Evolutionary conservation across 2,888 invertebrate genomes (phyloP), one percentile per base, ranked within the genome.

Genomic region (Meganola albula): DNA sequence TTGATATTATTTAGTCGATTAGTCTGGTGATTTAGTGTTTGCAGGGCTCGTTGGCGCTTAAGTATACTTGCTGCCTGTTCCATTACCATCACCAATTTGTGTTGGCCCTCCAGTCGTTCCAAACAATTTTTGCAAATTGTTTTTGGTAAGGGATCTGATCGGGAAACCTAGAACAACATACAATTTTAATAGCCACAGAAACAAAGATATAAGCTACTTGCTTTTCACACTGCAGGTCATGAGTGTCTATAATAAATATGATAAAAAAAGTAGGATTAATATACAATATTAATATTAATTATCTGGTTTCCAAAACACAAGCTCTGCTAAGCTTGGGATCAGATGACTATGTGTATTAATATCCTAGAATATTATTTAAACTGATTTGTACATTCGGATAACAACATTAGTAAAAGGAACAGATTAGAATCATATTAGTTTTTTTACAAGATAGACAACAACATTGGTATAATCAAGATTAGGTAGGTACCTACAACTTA

Each of bases 81-180:
- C 56, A 87, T 84, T 23, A 79, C 74, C 72, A 77, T 64, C 38
- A 85, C 82, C 40, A 86, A 54, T 43, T 67, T 76, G 49, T 90
- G 90, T 50, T 89, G 89, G 46, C 74, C 76, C 58, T 90, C 89
- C 48, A 90, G 78, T 40, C 89, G 83, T 37, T 87, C 85, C 52
- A 90, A 70, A 58, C 90, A 90, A 27, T 79, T 82, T 58, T 86
- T 86, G 61, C 90, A 90, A 32, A 90, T 89, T 14, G 92, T 92
- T 82, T 92, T 92, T 24, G 92, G 92, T 40, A 92, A 70, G 30
- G 91, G 89, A 71, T 90, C 90, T 48, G 88, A 87, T 34, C 88
- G 86, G 28, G 88, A 88, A 33, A 90, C 89, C 90, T 90, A n/a
- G 65, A 27, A 82, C 69, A 5, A 23, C 21, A 21, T 24, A 39